Evolutionary conservation across 2,888 invertebrate genomes (phyloP), one percentile per base, ranked within the genome.

Genomic region (Lacanobia oleracea): DNA sequence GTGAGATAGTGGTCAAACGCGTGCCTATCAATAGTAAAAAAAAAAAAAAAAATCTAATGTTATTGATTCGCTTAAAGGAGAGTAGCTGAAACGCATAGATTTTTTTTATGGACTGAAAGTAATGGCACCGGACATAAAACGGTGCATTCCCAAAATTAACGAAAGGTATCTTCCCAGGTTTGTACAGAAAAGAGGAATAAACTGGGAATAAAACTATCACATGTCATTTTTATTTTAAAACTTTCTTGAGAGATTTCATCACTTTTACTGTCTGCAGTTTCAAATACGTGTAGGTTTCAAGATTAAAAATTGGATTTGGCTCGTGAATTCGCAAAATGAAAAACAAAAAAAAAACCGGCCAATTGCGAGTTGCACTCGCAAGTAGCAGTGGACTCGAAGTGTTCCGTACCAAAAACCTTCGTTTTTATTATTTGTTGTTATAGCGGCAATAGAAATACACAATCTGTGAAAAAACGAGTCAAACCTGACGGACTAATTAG

Each of bases 101-200:
- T 23, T 33, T 61, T 51, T 61, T 61, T 60, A 81, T 80, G 64
- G 54, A 53, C 48, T 33, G 37, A 60, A 64, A 56, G 27, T 60
- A 43, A 72, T 64, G 12, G 50, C 33, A 18, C 16, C 14, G n/a
- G 18, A 40, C 40, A 72, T 75, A 59, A 72, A 59, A 5, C n/a
- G 56, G 51, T 63, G 48, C 73, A 72, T 59, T 43, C 54, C 3
- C 43, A 37, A 54, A 78, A 75, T 63, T 54, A 54, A 79, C 53
- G 21, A 23, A 50, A 40, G 0, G 12, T 14, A 2, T 37, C 14
- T 73, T 48, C 3, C 5, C 14, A 16, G 7, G 1, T 72, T 51
- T 45, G 6, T 53, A 14, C 16, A 18, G 10, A 4, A 43, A 43
- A 57, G 6, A 40, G 1, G 16, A 37, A 53, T 68, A 54, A 48